Evolutionary conservation across 2,888 invertebrate genomes (phyloP).

Genomic region (Lasioglossum leucozonium): DNA sequence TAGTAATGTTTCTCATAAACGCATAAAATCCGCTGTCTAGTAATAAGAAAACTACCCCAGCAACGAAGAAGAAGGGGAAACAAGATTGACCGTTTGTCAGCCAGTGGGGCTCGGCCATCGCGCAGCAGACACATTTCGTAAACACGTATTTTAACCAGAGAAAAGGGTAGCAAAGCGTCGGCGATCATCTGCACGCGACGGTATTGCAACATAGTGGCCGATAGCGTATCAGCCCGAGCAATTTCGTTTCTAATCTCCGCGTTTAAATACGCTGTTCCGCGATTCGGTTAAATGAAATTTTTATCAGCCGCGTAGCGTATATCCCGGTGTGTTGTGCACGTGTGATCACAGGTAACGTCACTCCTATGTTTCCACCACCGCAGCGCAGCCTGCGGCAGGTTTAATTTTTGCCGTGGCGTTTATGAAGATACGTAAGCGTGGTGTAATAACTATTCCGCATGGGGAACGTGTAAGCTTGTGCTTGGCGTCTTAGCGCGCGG

Average conservation of each 20-base stretch:
- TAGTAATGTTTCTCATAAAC: no score
- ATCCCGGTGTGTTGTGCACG: neutral
- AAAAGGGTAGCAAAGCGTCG: neutral
- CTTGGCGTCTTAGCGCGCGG: neutral
- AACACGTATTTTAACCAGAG: neutral
- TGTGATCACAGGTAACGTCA: neutral
- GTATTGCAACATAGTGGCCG: neutral
- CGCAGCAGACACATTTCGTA: neutral
- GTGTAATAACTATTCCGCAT: neutral
- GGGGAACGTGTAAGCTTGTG: neutral
- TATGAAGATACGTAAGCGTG: neutral
- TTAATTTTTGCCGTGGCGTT: slow-evolving; percentile 5
- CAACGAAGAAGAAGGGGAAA: neutral
- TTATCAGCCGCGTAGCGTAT: neutral
- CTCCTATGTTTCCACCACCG: neutral
- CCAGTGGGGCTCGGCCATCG: no score
- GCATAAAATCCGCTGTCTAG: no score
- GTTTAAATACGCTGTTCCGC: neutral
- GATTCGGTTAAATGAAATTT: neutral
- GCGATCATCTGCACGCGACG: neutral
- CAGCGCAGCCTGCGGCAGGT: neutral
- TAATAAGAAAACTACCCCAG: no score
- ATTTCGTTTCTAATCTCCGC: slow-evolving; percentile 4
- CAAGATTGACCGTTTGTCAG: neutral
- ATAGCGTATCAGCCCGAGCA: neutral